These are phyloP conservation scores for Melanotaenia duboulayi DNA, from an alignment of 2,113 vertebrate genomes.

Conservation along the genomic window DNA sequence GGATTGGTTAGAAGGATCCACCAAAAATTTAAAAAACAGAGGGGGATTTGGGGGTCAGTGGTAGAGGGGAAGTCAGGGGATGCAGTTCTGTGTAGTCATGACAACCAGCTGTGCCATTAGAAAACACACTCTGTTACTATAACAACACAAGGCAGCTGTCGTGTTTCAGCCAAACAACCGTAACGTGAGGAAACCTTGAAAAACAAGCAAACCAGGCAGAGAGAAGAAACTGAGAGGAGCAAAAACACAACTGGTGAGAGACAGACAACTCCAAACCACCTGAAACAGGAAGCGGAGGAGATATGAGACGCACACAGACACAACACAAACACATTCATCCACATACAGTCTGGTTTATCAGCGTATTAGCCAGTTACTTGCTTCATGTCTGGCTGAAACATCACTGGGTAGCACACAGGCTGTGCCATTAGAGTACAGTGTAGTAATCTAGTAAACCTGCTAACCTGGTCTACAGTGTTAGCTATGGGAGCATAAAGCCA, in stretches of 20 bases:
- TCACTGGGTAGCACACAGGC: conserved; percentile 16
- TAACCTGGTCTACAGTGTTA: conserved; percentile 11
- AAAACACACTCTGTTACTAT: conserved; percentile 61
- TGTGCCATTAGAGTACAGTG: background rate
- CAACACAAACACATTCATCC: conserved; percentile 9
- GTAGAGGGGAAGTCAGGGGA: background rate
- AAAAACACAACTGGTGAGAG: conserved; percentile 23
- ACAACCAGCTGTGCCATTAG: conserved; percentile 73
- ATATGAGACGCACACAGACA: conserved; percentile 17
- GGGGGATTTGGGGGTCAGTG: accelerated
- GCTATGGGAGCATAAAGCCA: conserved; percentile 19
- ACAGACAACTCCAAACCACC: conserved; percentile 19
- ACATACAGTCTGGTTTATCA: background rate
- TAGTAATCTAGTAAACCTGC: conserved; percentile 6
- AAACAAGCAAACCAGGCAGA: conserved; percentile 47
- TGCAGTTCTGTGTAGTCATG: conserved; percentile 63
- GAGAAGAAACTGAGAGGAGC: conserved; percentile 15
- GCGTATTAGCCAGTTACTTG: background rate
- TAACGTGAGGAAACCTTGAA: conserved; percentile 35
- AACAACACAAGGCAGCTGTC: conserved; percentile 53
- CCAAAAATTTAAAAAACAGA: background rate
- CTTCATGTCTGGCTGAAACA: conserved; percentile 62
- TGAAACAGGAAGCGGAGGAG: conserved; percentile 47
- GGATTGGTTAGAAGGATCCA: conserved; percentile 41
- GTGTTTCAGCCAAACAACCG: conserved; percentile 70